These are phyloP conservation scores for Clarias pachynema DNA, from an alignment of 2,797 vertebrate genomes.

Conservation along the genomic window DNA sequence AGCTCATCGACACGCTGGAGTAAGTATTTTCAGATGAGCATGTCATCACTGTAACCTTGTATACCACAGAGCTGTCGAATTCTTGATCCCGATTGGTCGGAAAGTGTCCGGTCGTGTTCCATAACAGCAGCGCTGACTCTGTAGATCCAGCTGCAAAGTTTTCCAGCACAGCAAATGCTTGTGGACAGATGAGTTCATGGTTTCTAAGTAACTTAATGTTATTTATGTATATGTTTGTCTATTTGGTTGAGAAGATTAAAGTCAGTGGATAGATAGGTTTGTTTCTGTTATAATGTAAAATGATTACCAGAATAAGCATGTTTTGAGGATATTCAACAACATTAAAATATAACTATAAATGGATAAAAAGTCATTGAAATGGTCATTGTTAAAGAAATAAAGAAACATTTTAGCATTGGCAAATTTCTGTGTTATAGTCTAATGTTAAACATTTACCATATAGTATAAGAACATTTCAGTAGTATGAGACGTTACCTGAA, in stretches of 20 bases:
- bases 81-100: neutral
- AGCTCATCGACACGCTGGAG: constrained; percentile 92
- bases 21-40: constrained; percentile 69
- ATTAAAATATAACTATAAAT: neutral
- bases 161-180: neutral
- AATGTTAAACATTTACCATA: no score
- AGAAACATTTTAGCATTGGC: neutral
- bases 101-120: no score
- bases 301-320: neutral
- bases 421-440: neutral
- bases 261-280: neutral
- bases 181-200: neutral
- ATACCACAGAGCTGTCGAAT: neutral
- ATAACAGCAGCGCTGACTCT: neutral
- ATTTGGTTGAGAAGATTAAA: neutral
- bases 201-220: neutral
- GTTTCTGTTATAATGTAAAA: neutral
- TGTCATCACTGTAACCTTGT: neutral
- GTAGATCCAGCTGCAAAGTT: neutral
- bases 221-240: neutral
- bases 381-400: neutral
- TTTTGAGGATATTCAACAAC: neutral
- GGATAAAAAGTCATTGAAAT: neutral
- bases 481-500: neutral
- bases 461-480: no score